A percentile compares a stretch with the other conserved stretches of the same genome.
These are phyloP conservation scores for Elephantulus edwardii DNA, from an alignment of 2,113 vertebrate genomes.

Conservation along the genomic window DNA sequence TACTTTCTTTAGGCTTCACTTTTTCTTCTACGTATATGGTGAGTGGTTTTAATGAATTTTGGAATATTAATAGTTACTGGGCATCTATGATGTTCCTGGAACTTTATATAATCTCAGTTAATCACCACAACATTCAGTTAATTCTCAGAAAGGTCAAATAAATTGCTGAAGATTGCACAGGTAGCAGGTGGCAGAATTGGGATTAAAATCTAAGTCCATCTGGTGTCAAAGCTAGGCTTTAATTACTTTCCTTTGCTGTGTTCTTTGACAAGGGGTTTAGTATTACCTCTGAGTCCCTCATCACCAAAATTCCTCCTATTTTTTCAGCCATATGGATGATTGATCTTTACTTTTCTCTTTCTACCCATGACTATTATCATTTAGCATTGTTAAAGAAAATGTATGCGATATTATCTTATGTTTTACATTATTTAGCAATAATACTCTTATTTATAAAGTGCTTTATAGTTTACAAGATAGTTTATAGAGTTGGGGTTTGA, in stretches of 20 bases:
- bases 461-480: not conserved
- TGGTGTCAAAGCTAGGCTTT: conserved; percentile 40
- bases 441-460: not conserved
- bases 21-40: not conserved
- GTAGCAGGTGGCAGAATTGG: conserved; percentile 45
- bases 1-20: not conserved
- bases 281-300: not conserved
- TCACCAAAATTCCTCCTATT: not conserved
- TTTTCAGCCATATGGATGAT: not conserved
- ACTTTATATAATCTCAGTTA: conserved; percentile 43
- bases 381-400: not conserved
- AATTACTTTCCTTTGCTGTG: conserved; percentile 33
- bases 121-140: conserved; percentile 24
- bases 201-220: conserved; percentile 51
- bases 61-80: conserved; percentile 16
- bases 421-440: not conserved
- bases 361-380: not conserved
- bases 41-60: not conserved
- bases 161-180: conserved; percentile 43
- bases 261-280: not conserved
- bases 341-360: not conserved
- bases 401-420: not conserved
- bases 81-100: not conserved
- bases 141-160: conserved; percentile 56
- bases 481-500: not conserved